Evolutionary conservation across 1,140 invertebrate species (phyloP).

Genomic region (Neocloeon triangulifer): DNA sequence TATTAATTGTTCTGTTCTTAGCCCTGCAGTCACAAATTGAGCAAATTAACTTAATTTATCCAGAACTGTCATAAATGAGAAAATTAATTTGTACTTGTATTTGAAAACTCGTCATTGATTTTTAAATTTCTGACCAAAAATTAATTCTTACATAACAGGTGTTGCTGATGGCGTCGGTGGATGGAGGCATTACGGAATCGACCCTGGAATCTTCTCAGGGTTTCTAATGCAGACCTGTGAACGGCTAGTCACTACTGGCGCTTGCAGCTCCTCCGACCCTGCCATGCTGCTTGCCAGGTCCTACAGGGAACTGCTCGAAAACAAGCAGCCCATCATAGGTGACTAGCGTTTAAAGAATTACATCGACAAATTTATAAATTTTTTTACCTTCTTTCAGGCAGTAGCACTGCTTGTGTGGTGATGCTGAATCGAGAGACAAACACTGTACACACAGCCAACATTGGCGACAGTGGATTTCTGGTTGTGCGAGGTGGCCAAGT

Average conservation of each 20-base stretch:
- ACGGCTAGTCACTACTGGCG: constrained; percentile 66
- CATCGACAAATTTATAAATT: constrained; percentile 2
- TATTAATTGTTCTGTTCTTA: too few species aligned
- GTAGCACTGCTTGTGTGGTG: constrained; percentile 91
- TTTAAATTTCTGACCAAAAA: too few species aligned
- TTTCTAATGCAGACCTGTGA: constrained; percentile 88
- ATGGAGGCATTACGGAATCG: constrained; percentile 92
- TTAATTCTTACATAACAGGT: too few species aligned
- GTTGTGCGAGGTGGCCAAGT: constrained; percentile 68
- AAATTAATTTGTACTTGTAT: too few species aligned
- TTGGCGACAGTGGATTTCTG: constrained; percentile 95
- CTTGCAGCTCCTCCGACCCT: constrained; percentile 65
- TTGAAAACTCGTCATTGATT: too few species aligned
- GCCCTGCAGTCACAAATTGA: too few species aligned
- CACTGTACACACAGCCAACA: constrained; percentile 83
- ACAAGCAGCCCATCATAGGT: constrained; percentile 81
- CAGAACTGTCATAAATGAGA: too few species aligned
- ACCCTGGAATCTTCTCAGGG: constrained; percentile 85
- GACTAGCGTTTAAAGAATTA: too few species aligned
- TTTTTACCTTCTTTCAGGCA: constrained; percentile 35
- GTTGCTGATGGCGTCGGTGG: constrained; percentile 96
- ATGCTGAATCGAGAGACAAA: constrained; percentile 73
- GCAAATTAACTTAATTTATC: too few species aligned
- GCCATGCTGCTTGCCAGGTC: constrained; percentile 67
- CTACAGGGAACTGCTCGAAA: constrained; percentile 77